Conservation (phyloP, 2,113 vertebrate genomes). For the Cyanoderma ruficeps region DNA sequence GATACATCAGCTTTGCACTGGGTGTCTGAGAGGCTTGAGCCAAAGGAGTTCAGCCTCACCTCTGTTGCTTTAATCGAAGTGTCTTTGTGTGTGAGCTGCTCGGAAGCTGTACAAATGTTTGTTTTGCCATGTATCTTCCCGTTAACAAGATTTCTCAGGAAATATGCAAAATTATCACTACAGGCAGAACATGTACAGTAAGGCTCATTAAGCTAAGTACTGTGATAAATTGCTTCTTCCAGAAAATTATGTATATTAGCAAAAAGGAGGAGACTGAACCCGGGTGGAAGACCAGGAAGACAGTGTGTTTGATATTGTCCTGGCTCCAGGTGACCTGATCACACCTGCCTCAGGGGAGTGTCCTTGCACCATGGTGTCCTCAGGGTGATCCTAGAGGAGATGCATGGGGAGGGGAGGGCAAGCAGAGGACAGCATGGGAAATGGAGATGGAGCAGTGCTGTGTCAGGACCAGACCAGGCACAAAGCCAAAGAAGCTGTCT, state of each 20-base stretch:
- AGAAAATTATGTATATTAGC: constrained; percentile 34
- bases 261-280: not conserved
- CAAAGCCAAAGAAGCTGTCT: not conserved
- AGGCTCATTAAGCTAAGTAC: constrained; percentile 61
- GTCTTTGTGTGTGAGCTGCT: not conserved
- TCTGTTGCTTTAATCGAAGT: not conserved
- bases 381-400: not conserved
- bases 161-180: constrained; percentile 58
- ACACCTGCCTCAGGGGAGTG: not conserved
- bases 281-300: not conserved
- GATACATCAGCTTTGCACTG: accelerated
- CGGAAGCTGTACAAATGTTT: constrained; percentile 38
- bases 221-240: constrained; percentile 56
- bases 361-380: not conserved
- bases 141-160: constrained; percentile 56
- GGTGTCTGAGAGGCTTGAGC: not conserved
- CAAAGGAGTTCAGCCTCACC: not conserved
- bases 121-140: constrained; percentile 19
- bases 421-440: not conserved
- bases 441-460: not conserved
- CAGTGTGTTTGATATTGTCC: not conserved
- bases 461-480: constrained; percentile 1
- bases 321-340: not conserved
- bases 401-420: not conserved
- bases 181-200: constrained; percentile 54